Percentiles rank a stretch among this genome's conserved stretches.
phyloP scores from a whole-genome alignment of 2,888 invertebrate genomes.

The Fabriciana adippe region DNA sequence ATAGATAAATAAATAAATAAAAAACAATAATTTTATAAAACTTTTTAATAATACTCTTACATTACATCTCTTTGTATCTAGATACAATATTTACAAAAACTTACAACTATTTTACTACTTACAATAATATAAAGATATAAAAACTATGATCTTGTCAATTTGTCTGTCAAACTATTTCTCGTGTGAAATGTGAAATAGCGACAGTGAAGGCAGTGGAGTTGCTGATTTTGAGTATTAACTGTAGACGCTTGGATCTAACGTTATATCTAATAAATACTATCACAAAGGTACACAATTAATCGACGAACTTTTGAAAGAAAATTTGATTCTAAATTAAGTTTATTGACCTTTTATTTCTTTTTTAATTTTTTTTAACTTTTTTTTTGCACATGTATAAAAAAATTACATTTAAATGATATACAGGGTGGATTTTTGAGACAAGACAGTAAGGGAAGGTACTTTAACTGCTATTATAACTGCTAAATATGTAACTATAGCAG shows the following conservation, averaged over 20 bases:
- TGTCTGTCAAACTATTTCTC: conserved; percentile 46
- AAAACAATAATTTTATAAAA: conserved; percentile 52
- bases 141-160: conserved; percentile 55
- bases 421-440: too few relatives aligned
- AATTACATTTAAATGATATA: too few relatives aligned
- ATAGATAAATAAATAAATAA: conserved; percentile 18
- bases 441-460: too few relatives aligned
- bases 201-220: conserved; percentile 53
- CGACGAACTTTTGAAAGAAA: neutral
- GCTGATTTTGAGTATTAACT: conserved; percentile 65
- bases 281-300: conserved; percentile 69
- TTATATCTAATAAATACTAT: conserved; percentile 50
- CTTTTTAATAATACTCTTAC: conserved; percentile 78
- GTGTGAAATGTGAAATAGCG: conserved; percentile 34
- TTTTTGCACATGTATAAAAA: too few relatives aligned
- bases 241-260: conserved; percentile 52
- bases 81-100: conserved; percentile 80
- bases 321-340: neutral
- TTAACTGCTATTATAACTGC: too few relatives aligned
- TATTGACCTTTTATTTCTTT: neutral
- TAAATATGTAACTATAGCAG: too few relatives aligned
- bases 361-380: too few relatives aligned
- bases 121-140: conserved; percentile 41
- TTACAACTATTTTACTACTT: conserved; percentile 49
- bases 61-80: conserved; percentile 68